A percentile compares a stretch with the other conserved stretches of the same genome.
Evolutionary conservation across 2,888 invertebrate species (phyloP).

Genomic region (Agrypnus murinus): DNA sequence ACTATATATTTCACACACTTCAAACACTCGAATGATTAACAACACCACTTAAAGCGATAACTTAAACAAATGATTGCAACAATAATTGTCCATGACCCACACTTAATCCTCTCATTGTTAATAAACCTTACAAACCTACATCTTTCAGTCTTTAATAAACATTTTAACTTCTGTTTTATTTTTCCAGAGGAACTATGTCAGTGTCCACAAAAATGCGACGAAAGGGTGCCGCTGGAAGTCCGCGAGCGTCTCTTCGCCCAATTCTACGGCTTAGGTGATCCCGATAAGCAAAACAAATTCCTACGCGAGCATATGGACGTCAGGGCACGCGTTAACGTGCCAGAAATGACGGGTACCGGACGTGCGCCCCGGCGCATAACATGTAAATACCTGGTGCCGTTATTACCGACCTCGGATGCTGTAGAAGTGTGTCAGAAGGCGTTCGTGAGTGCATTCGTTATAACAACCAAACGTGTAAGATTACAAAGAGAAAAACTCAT

Average conservation of each 20-base stretch:
- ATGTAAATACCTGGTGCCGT: slow-evolving; percentile 73
- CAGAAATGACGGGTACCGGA: slow-evolving; percentile 64
- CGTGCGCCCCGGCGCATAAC: slow-evolving; percentile 71
- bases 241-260: slow-evolving; percentile 71
- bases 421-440: slow-evolving; percentile 75
- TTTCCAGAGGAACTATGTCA: slow-evolving; percentile 73
- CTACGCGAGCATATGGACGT: slow-evolving; percentile 73
- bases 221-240: slow-evolving; percentile 70
- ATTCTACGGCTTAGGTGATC: slow-evolving; percentile 72
- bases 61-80: not conserved
- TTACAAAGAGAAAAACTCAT: slow-evolving; percentile 73
- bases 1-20: too few species aligned
- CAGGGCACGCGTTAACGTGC: slow-evolving; percentile 69
- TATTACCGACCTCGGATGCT: slow-evolving; percentile 63
- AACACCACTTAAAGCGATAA: not conserved
- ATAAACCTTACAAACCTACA: too few species aligned
- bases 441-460: slow-evolving; percentile 74
- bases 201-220: slow-evolving; percentile 74
- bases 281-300: slow-evolving; percentile 72
- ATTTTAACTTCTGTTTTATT: too few species aligned
- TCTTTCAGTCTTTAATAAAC: too few species aligned
- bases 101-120: not conserved
- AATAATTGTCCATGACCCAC: slow-evolving; percentile 1
- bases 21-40: too few species aligned
- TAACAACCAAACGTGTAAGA: slow-evolving; percentile 74